These are phyloP conservation scores for Drosophila atripex DNA, from an alignment of 2,888 invertebrate genomes.

Conservation along the genomic window DNA sequence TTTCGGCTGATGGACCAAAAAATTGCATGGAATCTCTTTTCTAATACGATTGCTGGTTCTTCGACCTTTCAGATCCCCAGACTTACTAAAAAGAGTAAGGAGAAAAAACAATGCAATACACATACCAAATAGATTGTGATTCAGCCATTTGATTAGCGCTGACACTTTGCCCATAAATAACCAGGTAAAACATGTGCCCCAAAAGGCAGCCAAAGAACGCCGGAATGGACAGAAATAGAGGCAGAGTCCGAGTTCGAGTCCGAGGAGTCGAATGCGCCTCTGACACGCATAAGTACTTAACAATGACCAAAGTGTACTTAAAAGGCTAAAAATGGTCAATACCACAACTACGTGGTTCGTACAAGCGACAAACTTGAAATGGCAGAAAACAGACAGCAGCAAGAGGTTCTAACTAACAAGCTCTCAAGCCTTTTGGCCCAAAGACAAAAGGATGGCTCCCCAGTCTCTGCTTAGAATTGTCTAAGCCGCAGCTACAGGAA, in stretches of 20 bases:
- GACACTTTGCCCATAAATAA: slow-evolving; percentile 84
- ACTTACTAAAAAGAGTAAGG: slow-evolving; percentile 47
- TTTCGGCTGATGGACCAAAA: slow-evolving; percentile 21
- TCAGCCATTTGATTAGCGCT: slow-evolving; percentile 83
- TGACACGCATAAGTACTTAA: slow-evolving; percentile 80
- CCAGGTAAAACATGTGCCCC: slow-evolving; percentile 81
- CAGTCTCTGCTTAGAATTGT: slow-evolving; percentile 63
- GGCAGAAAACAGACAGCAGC: slow-evolving; percentile 50
- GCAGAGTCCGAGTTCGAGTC: not conserved
- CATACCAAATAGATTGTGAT: slow-evolving; percentile 68
- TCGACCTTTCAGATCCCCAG: slow-evolving; percentile 58
- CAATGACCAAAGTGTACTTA: slow-evolving; percentile 81
- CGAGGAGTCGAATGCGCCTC: slow-evolving; percentile 52
- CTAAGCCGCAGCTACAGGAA: slow-evolving; percentile 59
- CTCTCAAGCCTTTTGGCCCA: slow-evolving; percentile 47
- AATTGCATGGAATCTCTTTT: slow-evolving; percentile 30
- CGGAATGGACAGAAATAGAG: slow-evolving; percentile 3
- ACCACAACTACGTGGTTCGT: slow-evolving; percentile 36
- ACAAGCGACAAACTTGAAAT: slow-evolving; percentile 69
- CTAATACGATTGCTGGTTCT: slow-evolving; percentile 49
- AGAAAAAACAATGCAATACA: slow-evolving; percentile 32
- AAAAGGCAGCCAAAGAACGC: slow-evolving; percentile 63
- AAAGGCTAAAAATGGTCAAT: slow-evolving; percentile 75
- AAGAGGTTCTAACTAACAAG: slow-evolving; percentile 56
- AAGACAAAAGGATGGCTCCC: slow-evolving; percentile 71